Evolutionary conservation across 2,113 vertebrate genomes (phyloP).

Genomic region (Leuciscus idus): DNA sequence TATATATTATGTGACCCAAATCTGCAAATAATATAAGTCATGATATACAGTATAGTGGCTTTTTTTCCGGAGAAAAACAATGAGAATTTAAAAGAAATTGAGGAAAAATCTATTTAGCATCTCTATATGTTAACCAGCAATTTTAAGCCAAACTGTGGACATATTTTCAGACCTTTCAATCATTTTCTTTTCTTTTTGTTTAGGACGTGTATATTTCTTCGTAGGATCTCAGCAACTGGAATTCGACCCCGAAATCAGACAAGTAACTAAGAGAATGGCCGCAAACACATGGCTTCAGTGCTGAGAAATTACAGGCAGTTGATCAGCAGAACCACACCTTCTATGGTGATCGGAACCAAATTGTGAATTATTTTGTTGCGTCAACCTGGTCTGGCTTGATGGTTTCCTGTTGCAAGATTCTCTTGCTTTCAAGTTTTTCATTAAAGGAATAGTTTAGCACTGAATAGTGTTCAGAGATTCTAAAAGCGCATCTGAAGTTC

Average conservation of each 20-base stretch:
- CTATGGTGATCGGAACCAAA: constrained; percentile 5
- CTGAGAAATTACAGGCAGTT: neutral
- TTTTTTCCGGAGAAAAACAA: neutral
- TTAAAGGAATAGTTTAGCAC: too few relatives aligned
- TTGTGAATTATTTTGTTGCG: neutral
- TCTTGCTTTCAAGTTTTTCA: neutral
- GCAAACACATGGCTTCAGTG: constrained; percentile 44
- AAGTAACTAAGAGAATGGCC: constrained; percentile 17
- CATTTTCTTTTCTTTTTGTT: neutral
- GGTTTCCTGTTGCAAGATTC: constrained; percentile 22
- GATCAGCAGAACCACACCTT: neutral
- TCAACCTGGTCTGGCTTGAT: neutral
- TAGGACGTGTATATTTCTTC: constrained; percentile 68
- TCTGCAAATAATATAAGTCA: neutral
- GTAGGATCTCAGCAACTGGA: constrained; percentile 58
- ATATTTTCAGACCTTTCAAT: neutral
- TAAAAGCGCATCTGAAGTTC: too few relatives aligned
- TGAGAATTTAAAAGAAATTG: neutral
- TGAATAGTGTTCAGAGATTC: too few relatives aligned
- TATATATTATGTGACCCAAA: neutral
- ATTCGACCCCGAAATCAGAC: constrained; percentile 56
- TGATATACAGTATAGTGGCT: neutral
- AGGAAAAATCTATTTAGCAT: too few relatives aligned
- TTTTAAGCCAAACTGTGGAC: neutral
- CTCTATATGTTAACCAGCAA: neutral